These are phyloP conservation scores for Pentamera pediparva DNA, from an alignment of 53 echinoderm and acorn worm genomes.

Conservation along the genomic window DNA sequence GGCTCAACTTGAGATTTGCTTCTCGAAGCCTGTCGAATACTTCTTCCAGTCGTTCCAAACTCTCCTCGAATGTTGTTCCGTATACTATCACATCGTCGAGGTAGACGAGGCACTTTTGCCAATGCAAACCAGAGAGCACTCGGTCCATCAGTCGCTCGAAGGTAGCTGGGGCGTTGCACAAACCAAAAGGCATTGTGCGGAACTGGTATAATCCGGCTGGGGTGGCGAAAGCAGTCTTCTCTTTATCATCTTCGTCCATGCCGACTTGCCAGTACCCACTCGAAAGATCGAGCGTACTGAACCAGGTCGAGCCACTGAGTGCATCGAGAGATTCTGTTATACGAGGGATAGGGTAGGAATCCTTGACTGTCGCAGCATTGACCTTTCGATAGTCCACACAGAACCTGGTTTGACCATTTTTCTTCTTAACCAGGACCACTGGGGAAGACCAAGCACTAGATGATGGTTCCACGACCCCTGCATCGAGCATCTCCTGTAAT, in stretches of 20 bases:
- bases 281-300: slow-evolving; percentile 23
- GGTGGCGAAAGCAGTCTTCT: slow-evolving; percentile 40
- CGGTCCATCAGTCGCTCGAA: too few relatives aligned
- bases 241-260: slow-evolving; percentile 1
- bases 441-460: slow-evolving; percentile 21
- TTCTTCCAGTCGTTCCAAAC: too few relatives aligned
- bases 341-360: slow-evolving; percentile 26
- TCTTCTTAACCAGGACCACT: slow-evolving; percentile 34
- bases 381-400: slow-evolving; percentile 40
- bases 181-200: slow-evolving; percentile 13
- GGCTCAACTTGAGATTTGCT: slow-evolving; percentile 29
- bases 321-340: slow-evolving; percentile 18
- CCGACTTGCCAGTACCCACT: slow-evolving; percentile 35
- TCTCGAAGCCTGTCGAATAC: slow-evolving; percentile 10
- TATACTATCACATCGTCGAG: slow-evolving; percentile 10
- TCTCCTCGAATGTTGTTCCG: slow-evolving; percentile 21
- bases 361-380: slow-evolving; percentile 23
- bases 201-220: slow-evolving; percentile 35
- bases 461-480: slow-evolving; percentile 6
- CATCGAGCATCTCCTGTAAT: neutral
- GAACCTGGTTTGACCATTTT: slow-evolving; percentile 23
- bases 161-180: neutral
- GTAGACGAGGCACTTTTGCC: too few relatives aligned
- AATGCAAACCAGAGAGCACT: too few relatives aligned
- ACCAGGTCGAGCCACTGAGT: slow-evolving; percentile 26